phyloP scores from a whole-genome alignment of 2,113 vertebrate genomes.

The Paramormyrops kingsleyae region DNA sequence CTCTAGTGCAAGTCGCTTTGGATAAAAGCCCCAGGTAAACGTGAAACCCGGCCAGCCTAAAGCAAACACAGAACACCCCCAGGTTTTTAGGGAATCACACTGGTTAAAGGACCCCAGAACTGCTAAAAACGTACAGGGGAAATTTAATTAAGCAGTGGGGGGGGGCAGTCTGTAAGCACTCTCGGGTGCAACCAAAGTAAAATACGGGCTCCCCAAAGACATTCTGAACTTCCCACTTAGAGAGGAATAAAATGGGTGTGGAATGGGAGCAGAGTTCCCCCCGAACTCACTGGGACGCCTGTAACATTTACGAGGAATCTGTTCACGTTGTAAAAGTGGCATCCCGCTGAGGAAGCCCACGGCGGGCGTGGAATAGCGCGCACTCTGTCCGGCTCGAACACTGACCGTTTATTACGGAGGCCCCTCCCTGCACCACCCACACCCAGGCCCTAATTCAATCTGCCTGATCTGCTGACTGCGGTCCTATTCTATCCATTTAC shows the following conservation, averaged over 20 bases:
- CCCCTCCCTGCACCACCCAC: neutral
- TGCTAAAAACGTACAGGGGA: neutral
- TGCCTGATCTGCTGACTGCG: neutral
- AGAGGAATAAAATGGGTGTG: neutral
- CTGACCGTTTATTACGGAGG: neutral
- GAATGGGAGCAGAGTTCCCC: neutral
- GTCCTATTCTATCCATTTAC: neutral
- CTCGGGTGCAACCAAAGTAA: neutral
- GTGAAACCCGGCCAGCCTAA: neutral
- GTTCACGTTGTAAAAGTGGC: neutral
- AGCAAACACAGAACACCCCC: neutral
- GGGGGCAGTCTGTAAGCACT: neutral
- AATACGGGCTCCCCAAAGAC: neutral
- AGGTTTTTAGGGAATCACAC: neutral
- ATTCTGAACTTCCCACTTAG: neutral
- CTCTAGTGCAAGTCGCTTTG: neutral
- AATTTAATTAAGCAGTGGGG: neutral
- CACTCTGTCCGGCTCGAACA: neutral
- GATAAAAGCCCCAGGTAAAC: neutral
- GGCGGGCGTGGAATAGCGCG: neutral
- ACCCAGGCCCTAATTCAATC: neutral
- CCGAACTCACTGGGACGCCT: neutral
- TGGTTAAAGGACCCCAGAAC: neutral
- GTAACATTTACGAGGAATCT: neutral
- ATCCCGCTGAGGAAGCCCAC: neutral